Evolutionary conservation across 2,113 vertebrate species (phyloP), one percentile per base, ranked within the genome.

Genomic region (Parotia lawesii): DNA sequence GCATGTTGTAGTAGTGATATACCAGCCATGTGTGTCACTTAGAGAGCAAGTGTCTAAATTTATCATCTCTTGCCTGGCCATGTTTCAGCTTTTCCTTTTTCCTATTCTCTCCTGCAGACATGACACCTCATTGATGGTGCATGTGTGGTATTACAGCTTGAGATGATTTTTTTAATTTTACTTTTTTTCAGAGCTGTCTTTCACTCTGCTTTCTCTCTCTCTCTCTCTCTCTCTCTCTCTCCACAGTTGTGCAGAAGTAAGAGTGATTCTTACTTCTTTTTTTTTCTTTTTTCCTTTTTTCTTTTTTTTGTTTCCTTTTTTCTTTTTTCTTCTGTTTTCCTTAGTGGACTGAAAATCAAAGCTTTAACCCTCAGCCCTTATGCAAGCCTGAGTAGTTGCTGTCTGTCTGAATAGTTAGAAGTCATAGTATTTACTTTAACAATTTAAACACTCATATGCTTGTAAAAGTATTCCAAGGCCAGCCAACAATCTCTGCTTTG

Each of bases 401-500:
- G 54, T 74, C 78, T 87, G 82, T 80, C 76, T 93, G 54, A 69
- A 40, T 94, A 94, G 76, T 77, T 94, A 94, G 81, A 90, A 96
- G 12, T 91, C 76, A 69, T 90, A 75, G 54, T 84, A 38, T 96
- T 95, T 83, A 80, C 64, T 85, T 92, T 95, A 95, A 93, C 85
- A 91, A 71, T 94, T 85, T 87, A 96, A 97, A 86, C 61, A 76
- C 94, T 54, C 40, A 10, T 89, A 65, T 93, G 44, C 70, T 93
- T 96, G 72, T 91, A 47, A 85, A 96, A 96, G 25, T 94, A 93
- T 97, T 87, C 35, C 50, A 95, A 54, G 90, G 40, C 95, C 94
- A 95, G 83, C 72, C 86, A 96, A 65, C 62, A 94, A 17, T 92
- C 74, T 73, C 93, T 97, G 79, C 72, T 97, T 95, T 96, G 70